Evolutionary conservation across 2,797 vertebrate genomes (phyloP).

Genomic region (Danio tinwini): DNA sequence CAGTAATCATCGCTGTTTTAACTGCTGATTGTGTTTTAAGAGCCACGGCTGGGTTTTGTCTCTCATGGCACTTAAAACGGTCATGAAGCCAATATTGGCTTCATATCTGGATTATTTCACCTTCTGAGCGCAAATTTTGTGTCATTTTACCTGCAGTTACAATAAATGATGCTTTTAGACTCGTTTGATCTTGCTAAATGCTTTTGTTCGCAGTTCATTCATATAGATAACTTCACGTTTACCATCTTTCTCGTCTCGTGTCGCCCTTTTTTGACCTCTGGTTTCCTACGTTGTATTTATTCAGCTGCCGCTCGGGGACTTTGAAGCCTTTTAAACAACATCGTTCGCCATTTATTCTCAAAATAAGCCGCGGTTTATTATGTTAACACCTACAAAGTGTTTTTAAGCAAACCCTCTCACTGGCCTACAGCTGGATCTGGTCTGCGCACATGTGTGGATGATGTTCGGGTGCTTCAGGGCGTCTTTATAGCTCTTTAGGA

Average conservation of each 20-base stretch:
- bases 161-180: slow-evolving; percentile 6
- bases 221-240: slow-evolving; percentile 56
- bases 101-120: slow-evolving; percentile 31
- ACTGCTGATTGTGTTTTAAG: slow-evolving; percentile 60
- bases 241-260: slow-evolving; percentile 56
- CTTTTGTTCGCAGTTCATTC: slow-evolving; percentile 22
- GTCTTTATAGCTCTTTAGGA: slow-evolving; percentile 16
- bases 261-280: slow-evolving; percentile 55
- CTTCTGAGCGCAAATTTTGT: background rate
- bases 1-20: slow-evolving; percentile 59
- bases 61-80: slow-evolving; percentile 29
- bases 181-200: slow-evolving; percentile 39
- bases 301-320: slow-evolving; percentile 72
- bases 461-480: slow-evolving; percentile 12
- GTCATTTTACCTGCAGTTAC: slow-evolving; percentile 21
- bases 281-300: slow-evolving; percentile 73
- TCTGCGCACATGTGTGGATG: slow-evolving; percentile 34
- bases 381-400: slow-evolving; percentile 65
- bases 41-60: slow-evolving; percentile 51
- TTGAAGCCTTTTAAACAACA: slow-evolving; percentile 56
- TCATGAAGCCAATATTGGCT: background rate
- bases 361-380: slow-evolving; percentile 60
- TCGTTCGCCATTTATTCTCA: slow-evolving; percentile 48
- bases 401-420: slow-evolving; percentile 49
- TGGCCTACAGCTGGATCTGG: slow-evolving; percentile 39